Evolutionary conservation across 2,113 vertebrate species (phyloP).

Genomic region (Phalacrocorax pelagicus): DNA sequence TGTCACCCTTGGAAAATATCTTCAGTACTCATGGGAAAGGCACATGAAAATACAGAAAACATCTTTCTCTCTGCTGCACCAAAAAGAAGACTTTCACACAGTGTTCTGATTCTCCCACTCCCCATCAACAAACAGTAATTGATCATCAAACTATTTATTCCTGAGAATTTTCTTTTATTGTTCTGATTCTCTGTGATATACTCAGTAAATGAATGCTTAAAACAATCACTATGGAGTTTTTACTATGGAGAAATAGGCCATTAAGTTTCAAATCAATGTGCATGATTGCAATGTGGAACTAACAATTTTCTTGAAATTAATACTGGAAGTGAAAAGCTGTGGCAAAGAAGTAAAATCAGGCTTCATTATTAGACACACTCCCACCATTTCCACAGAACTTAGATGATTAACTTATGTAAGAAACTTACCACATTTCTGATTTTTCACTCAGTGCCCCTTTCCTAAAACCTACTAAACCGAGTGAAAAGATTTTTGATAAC

Average conservation of each 20-base stretch:
- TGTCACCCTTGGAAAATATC: not conserved
- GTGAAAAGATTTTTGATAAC: not conserved
- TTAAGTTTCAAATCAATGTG: slow-evolving; percentile 25
- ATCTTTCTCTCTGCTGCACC: not conserved
- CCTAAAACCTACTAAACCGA: not conserved
- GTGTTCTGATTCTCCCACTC: not conserved
- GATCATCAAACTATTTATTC: not conserved
- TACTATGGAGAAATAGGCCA: not conserved
- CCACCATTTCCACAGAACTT: not conserved
- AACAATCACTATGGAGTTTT: not conserved
- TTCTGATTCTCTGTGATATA: not conserved
- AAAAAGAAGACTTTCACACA: not conserved
- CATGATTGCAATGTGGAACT: slow-evolving; percentile 6
- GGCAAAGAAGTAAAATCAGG: slow-evolving; percentile 17
- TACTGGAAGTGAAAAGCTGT: not conserved
- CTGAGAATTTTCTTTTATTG: not conserved
- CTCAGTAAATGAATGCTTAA: slow-evolving; percentile 2
- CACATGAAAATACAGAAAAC: not conserved
- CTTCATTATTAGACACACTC: not conserved
- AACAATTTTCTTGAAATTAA: slow-evolving; percentile 44
- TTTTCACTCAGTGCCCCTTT: not conserved
- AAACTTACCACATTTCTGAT: not conserved
- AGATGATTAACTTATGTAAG: not conserved
- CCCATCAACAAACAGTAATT: not conserved
- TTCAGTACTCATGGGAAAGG: not conserved